Conservation (phyloP, 2,888 invertebrate species). For the Falcaria lacertinaria region DNA sequence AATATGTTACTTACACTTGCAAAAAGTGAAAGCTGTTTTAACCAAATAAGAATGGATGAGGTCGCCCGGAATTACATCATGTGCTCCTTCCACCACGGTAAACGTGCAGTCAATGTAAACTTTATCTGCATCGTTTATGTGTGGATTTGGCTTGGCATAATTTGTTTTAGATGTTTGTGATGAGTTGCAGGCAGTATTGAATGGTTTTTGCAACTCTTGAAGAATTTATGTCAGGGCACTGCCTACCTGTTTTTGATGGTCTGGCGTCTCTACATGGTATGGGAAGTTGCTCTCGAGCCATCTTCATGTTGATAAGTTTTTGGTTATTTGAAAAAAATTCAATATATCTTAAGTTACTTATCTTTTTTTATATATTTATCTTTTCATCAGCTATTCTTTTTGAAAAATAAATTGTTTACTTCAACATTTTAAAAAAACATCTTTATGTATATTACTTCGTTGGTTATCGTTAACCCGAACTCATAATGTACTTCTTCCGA, state of each 20-base stretch:
- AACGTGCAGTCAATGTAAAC: constrained; percentile 9
- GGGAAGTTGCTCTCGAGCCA: neutral
- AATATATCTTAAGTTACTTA: no score
- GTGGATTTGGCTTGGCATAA: constrained; percentile 6
- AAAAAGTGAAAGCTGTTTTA: constrained; percentile 56
- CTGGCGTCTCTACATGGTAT: constrained; percentile 2
- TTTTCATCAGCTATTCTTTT: no score
- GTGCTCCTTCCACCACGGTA: constrained; percentile 5
- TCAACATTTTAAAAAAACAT: no score
- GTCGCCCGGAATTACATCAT: constrained; percentile 45
- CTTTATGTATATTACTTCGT: no score
- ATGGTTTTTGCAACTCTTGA: constrained; percentile 18
- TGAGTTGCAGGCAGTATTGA: neutral
- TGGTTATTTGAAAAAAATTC: neutral
- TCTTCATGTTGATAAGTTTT: neutral
- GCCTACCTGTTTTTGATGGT: constrained; percentile 7
- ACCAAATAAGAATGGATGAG: constrained; percentile 49
- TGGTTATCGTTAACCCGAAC: no score
- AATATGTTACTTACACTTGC: constrained; percentile 24
- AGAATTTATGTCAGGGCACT: constrained; percentile 13
- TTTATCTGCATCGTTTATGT: constrained; percentile 11
- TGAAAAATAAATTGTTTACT: no score
- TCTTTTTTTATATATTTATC: no score
- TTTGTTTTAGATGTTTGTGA: neutral
- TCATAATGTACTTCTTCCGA: no score